These are phyloP conservation scores for Blera fallax DNA, from an alignment of 2,888 invertebrate species.

Conservation along the genomic window DNA sequence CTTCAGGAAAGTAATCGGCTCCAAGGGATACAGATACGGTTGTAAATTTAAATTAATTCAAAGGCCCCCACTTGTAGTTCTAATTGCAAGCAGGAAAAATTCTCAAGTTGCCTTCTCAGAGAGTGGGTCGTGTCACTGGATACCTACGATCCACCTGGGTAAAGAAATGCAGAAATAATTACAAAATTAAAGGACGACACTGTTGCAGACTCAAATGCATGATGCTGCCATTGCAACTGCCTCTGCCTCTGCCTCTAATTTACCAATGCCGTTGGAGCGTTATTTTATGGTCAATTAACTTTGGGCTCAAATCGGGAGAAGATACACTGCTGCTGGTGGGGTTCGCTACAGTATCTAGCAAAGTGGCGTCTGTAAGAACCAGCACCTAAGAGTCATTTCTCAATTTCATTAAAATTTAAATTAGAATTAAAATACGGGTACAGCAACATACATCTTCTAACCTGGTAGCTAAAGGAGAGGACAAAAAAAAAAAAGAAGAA, in stretches of 20 bases:
- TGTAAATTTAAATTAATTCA: constrained; percentile 46
- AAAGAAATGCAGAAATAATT: constrained; percentile 54
- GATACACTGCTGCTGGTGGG: constrained; percentile 10
- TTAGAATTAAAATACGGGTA: constrained; percentile 34
- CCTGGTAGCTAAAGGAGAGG: not conserved
- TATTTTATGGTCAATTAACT: constrained; percentile 71
- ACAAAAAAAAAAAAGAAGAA: constrained; percentile 64
- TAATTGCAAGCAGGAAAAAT: constrained; percentile 41
- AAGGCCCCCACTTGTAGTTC: constrained; percentile 29
- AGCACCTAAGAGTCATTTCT: constrained; percentile 9
- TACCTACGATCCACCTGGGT: constrained; percentile 23
- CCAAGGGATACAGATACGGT: not conserved
- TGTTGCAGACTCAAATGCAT: constrained; percentile 2
- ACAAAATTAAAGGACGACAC: constrained; percentile 60
- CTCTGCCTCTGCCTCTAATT: constrained; percentile 53
- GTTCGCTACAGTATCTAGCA: not conserved
- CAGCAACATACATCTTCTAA: not conserved
- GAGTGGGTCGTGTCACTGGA: not conserved
- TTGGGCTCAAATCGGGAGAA: constrained; percentile 43
- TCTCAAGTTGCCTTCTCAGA: constrained; percentile 38
- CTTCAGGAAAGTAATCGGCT: not conserved
- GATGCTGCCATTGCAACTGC: constrained; percentile 16
- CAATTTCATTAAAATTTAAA: constrained; percentile 41
- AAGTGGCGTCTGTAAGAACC: not conserved
- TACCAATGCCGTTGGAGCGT: constrained; percentile 60